Evolutionary conservation across 2,888 invertebrate species (phyloP).

Genomic region (Glyphotaelius pellucidus): DNA sequence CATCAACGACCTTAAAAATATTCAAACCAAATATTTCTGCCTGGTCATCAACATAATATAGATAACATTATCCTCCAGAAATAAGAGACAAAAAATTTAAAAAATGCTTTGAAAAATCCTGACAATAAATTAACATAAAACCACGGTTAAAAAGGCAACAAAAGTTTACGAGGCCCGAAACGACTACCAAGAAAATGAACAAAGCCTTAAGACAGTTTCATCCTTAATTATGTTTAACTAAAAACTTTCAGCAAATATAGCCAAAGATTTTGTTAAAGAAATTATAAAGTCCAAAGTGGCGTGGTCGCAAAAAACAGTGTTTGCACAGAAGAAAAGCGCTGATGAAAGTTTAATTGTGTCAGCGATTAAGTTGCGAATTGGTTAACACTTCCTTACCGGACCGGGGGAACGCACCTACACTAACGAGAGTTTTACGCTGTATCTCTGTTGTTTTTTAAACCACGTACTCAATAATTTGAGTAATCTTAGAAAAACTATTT

Average conservation of each 20-base stretch:
- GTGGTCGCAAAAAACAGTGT: background rate
- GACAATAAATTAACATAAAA: background rate
- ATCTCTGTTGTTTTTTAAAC: too few relatives aligned
- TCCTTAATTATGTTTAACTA: background rate
- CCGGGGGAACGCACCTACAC: too few relatives aligned
- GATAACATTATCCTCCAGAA: background rate
- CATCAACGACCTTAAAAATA: background rate
- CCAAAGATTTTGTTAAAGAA: background rate
- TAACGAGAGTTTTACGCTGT: too few relatives aligned
- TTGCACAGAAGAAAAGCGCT: background rate
- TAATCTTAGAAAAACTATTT: too few relatives aligned
- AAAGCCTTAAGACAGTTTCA: background rate
- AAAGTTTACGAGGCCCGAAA: background rate
- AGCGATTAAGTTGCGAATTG: background rate
- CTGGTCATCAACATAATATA: background rate
- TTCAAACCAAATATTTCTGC: background rate
- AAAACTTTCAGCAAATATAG: background rate
- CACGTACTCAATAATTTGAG: too few relatives aligned
- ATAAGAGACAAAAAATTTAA: background rate
- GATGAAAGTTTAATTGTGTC: background rate
- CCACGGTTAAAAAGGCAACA: background rate
- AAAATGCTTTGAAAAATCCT: background rate
- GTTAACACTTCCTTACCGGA: too few relatives aligned
- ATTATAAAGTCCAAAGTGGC: background rate
- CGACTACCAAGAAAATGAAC: background rate